Evolutionary conservation across 2,888 invertebrate genomes (phyloP).

Genomic region (Folsomia candida): DNA sequence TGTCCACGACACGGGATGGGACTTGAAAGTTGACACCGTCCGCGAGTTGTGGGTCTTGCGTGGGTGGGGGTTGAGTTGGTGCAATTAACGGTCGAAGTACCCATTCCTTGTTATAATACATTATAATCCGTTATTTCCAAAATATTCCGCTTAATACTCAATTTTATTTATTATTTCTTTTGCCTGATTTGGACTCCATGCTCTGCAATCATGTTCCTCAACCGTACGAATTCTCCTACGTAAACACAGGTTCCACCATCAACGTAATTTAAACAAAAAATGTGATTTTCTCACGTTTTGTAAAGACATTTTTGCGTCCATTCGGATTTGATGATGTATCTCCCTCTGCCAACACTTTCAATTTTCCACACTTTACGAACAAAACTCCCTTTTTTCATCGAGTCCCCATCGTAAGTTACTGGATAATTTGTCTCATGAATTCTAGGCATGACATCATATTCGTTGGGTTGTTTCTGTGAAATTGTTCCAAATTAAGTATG

Average conservation of each 20-base stretch:
- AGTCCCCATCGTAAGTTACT: slow-evolving; percentile 35
- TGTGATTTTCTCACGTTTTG: slow-evolving; percentile 31
- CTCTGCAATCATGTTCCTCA: slow-evolving; percentile 40
- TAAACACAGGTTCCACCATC: too few species aligned
- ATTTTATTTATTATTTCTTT: slow-evolving; percentile 5
- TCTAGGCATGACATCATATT: slow-evolving; percentile 39
- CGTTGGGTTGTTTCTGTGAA: slow-evolving; percentile 34
- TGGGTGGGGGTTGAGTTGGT: slow-evolving; percentile 26
- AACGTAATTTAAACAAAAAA: not conserved
- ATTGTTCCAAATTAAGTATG: not conserved
- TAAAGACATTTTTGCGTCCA: slow-evolving; percentile 41
- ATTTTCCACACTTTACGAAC: slow-evolving; percentile 41
- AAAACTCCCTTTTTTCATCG: slow-evolving; percentile 37
- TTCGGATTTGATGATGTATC: slow-evolving; percentile 37
- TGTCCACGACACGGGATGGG: slow-evolving; percentile 34
- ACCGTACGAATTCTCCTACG: slow-evolving; percentile 31
- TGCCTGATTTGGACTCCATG: slow-evolving; percentile 35
- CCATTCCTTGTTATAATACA: slow-evolving; percentile 29
- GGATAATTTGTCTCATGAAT: slow-evolving; percentile 39
- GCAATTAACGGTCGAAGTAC: slow-evolving; percentile 36
- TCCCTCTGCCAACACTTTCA: slow-evolving; percentile 38
- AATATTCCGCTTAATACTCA: not conserved
- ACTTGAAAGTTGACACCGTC: slow-evolving; percentile 31
- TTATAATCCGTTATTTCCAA: not conserved
- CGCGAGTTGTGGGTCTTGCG: slow-evolving; percentile 1